A percentile compares a stretch with the other conserved stretches of the same genome.
Conservation (phyloP, 1,140 invertebrate species). For the Parapsyche elsis region DNA sequence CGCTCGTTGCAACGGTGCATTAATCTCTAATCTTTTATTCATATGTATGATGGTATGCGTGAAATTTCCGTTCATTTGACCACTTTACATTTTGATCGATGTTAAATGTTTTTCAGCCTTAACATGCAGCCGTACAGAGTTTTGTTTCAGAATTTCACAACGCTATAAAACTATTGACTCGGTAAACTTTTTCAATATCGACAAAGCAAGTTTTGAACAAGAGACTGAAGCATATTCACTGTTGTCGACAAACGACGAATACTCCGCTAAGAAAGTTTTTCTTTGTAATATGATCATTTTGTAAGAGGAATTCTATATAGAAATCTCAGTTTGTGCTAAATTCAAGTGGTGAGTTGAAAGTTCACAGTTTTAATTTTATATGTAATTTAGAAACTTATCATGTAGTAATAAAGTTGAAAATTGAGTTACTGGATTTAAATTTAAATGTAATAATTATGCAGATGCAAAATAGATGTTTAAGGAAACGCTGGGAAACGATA, state of each 20-base stretch:
- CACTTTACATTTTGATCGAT: not conserved
- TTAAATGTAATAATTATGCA: no score
- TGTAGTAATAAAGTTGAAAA: no score
- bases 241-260: not conserved
- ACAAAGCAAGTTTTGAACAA: not conserved
- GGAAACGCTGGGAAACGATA: no score
- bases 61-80: not conserved
- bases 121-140: not conserved
- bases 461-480: no score
- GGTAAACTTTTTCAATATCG: constrained; percentile 1
- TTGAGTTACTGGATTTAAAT: no score
- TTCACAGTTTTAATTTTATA: no score
- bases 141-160: not conserved
- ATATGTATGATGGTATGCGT: not conserved
- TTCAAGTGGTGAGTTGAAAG: no score
- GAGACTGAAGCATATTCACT: not conserved
- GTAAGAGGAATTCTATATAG: no score
- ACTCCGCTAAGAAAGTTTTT: not conserved
- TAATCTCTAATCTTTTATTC: not conserved
- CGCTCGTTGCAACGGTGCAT: not conserved
- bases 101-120: not conserved
- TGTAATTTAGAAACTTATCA: no score
- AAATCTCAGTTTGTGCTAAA: no score
- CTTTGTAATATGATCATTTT: no score
- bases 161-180: not conserved